Evolutionary conservation across 2,797 vertebrate genomes (phyloP).

Genomic region (Fistularia commersonii): DNA sequence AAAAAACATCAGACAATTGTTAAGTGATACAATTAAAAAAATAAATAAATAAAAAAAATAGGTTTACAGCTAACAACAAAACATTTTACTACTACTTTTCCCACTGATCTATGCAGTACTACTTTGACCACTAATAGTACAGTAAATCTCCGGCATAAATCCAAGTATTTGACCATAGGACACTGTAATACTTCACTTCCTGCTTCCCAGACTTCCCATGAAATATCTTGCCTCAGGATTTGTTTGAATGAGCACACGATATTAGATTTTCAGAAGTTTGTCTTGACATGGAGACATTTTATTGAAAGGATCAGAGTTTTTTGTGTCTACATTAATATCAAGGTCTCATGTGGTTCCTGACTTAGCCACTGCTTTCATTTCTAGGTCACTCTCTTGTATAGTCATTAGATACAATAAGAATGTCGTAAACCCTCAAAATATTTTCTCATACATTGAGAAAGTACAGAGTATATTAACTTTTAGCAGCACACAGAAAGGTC

Average conservation of each 20-base stretch:
- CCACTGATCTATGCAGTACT: background rate
- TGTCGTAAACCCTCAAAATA: no score
- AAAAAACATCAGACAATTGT: no score
- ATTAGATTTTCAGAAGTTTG: conserved; percentile 23
- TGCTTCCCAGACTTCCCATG: conserved; percentile 24
- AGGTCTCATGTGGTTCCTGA: background rate
- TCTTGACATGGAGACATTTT: conserved; percentile 22
- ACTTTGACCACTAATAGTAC: conserved; percentile 1
- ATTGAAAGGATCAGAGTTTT: conserved; percentile 21
- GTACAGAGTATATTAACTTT: no score
- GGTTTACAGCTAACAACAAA: no score
- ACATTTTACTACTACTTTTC: no score
- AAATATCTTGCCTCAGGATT: conserved; percentile 17
- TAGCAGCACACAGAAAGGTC: no score
- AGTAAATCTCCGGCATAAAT: conserved; percentile 23
- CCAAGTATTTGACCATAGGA: conserved; percentile 17
- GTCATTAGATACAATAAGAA: no score
- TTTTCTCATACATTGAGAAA: no score
- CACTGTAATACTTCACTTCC: conserved; percentile 27
- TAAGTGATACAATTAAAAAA: no score
- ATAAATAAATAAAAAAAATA: no score
- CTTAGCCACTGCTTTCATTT: background rate
- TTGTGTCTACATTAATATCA: conserved; percentile 3
- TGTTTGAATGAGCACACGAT: conserved; percentile 29
- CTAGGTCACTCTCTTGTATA: no score